phyloP scores from a whole-genome alignment of 2,888 invertebrate genomes.

The Stenodema calcarata region DNA sequence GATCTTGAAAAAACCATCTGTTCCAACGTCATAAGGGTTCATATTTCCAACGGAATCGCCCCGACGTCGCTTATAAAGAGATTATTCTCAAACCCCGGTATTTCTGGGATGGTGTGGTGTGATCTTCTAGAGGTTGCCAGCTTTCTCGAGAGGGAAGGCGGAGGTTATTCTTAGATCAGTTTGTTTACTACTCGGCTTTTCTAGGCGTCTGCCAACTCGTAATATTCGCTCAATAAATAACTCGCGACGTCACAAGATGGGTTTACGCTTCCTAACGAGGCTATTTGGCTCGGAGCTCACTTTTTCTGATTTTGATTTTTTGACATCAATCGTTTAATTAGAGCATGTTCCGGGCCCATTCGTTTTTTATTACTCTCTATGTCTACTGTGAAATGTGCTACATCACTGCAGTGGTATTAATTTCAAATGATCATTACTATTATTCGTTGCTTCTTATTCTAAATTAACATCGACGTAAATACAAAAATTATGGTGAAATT shows the following conservation, averaged over 20 bases:
- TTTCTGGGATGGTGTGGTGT: not conserved
- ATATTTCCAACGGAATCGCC: not conserved
- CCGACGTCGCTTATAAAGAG: not conserved
- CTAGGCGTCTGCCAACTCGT: conserved; percentile 19
- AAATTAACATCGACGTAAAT: too few species aligned
- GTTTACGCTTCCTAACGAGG: conserved; percentile 31
- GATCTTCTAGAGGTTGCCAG: not conserved
- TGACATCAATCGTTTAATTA: not conserved
- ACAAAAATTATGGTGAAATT: too few species aligned
- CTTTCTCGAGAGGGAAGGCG: conserved; percentile 3
- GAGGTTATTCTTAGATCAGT: conserved; percentile 15
- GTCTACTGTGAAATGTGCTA: too few species aligned
- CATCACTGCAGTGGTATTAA: too few species aligned
- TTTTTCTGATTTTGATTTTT: not conserved
- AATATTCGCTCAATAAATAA: conserved; percentile 12
- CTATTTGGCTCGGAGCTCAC: not conserved
- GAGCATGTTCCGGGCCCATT: not conserved
- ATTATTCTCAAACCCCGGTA: not conserved
- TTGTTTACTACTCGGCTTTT: conserved; percentile 17
- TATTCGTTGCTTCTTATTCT: too few species aligned
- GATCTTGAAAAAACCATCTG: not conserved
- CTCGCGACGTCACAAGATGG: conserved; percentile 25
- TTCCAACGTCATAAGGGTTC: not conserved
- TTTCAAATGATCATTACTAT: too few species aligned
- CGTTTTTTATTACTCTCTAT: not conserved